These are phyloP conservation scores for Agrenia bidenticulata DNA, from an alignment of 2,888 invertebrate species.

Conservation along the genomic window DNA sequence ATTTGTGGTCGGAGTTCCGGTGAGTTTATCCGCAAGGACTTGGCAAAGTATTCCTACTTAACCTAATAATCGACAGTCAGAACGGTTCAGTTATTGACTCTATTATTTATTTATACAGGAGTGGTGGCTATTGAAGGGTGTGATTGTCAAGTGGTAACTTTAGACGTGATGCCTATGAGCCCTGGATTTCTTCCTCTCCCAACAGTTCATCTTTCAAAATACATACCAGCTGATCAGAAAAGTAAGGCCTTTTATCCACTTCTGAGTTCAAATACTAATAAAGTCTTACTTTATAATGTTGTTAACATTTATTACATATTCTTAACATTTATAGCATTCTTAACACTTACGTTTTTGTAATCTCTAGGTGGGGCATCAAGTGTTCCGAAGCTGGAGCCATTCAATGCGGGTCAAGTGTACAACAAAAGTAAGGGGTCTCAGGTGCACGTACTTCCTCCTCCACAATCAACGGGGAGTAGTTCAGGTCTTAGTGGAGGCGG, in stretches of 20 bases:
- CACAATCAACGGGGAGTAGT: conserved; percentile 37
- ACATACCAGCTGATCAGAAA: conserved; percentile 68
- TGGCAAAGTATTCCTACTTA: too few species aligned
- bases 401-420: conserved; percentile 88
- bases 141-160: conserved; percentile 67
- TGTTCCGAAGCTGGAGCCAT: conserved; percentile 76
- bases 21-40: too few species aligned
- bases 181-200: conserved; percentile 88
- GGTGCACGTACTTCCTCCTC: conserved; percentile 74
- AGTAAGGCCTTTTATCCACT: conserved; percentile 22
- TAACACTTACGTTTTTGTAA: too few species aligned
- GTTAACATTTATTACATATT: too few species aligned
- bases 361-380: conserved; percentile 48
- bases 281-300: not conserved
- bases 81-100: conserved; percentile 1
- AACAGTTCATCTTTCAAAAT: conserved; percentile 81
- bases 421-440: conserved; percentile 88
- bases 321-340: too few species aligned
- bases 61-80: too few species aligned
- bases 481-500: conserved; percentile 39
- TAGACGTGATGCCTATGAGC: conserved; percentile 91
- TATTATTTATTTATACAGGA: conserved; percentile 58
- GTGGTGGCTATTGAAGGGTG: conserved; percentile 69
- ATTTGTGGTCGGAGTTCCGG: conserved; percentile 88
- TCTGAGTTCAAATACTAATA: not conserved